phyloP scores from a whole-genome alignment of 2,888 invertebrate species.

The Rotaria socialis region DNA sequence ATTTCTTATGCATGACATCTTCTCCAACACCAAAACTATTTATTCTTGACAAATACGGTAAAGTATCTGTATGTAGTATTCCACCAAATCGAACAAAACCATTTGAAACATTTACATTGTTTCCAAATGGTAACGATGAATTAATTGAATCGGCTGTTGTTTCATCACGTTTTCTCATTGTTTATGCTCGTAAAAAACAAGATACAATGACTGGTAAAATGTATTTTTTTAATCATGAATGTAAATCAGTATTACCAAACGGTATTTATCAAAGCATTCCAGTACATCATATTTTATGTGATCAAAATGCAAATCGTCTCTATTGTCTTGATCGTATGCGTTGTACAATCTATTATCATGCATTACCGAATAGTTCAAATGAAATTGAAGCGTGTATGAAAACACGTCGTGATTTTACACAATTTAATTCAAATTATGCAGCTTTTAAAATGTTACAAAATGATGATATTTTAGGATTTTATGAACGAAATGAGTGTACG shows the following conservation, averaged over 20 bases:
- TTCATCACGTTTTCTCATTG: conserved; percentile 21
- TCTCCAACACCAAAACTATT: not conserved
- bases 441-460: conserved; percentile 25
- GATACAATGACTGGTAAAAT: conserved; percentile 3
- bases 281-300: conserved; percentile 26
- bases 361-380: not conserved
- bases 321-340: conserved; percentile 35
- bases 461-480: conserved; percentile 30
- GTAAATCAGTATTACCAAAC: not conserved
- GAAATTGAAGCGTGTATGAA: conserved; percentile 35
- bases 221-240: conserved; percentile 25
- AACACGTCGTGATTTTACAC: not conserved
- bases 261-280: conserved; percentile 21
- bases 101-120: not conserved
- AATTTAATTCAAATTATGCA: not conserved
- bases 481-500: conserved; percentile 22
- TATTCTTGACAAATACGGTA: conserved; percentile 27
- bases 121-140: not conserved
- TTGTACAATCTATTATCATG: conserved; percentile 5
- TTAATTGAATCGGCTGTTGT: not conserved
- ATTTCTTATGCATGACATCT: conserved; percentile 7
- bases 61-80: not conserved
- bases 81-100: not conserved
- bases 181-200: conserved; percentile 21
- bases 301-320: conserved; percentile 6